A percentile compares a stretch with the other conserved stretches of the same genome.
These are phyloP conservation scores for Megathymus violae DNA, from an alignment of 1,140 invertebrate species.

Conservation along the genomic window DNA sequence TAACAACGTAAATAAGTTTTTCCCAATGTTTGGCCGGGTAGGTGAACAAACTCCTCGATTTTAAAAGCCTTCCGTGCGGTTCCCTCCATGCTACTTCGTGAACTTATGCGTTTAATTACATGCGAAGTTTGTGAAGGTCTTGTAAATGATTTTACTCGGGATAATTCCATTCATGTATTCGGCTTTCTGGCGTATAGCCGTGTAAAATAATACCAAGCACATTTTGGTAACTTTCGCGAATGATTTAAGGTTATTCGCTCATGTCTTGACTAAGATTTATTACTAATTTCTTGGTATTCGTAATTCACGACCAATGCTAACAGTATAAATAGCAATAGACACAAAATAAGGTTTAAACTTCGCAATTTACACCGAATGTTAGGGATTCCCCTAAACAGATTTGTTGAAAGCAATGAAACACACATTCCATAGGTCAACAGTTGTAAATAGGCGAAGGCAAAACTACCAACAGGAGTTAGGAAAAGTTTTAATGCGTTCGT, in stretches of 20 bases:
- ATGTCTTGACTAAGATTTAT: neutral
- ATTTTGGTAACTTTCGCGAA: slow-evolving; percentile 13
- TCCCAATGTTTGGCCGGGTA: neutral
- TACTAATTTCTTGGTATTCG: no score
- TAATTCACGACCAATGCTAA: neutral
- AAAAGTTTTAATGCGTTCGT: slow-evolving; percentile 71
- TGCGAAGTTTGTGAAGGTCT: slow-evolving; percentile 29
- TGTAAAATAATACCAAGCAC: slow-evolving; percentile 25
- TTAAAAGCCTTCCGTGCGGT: slow-evolving; percentile 28
- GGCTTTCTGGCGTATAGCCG: slow-evolving; percentile 7
- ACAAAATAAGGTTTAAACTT: neutral
- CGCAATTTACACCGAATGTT: slow-evolving; percentile 2
- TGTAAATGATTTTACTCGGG: slow-evolving; percentile 35
- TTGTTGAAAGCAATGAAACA: slow-evolving; percentile 30
- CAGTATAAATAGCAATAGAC: slow-evolving; percentile 1
- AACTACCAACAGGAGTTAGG: slow-evolving; percentile 36
- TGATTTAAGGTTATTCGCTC: slow-evolving; percentile 17
- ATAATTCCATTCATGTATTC: slow-evolving; percentile 33
- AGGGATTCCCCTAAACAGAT: slow-evolving; percentile 3
- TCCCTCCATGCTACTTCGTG: slow-evolving; percentile 30
- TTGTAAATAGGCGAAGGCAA: slow-evolving; percentile 49
- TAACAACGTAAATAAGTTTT: no score
- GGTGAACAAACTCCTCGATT: slow-evolving; percentile 28
- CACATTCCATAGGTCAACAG: slow-evolving; percentile 43
- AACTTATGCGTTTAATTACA: slow-evolving; percentile 35